phyloP scores from a whole-genome alignment of 35 echinoderm and acorn worm species.

The Hemicentrotus pulcherrimus region DNA sequence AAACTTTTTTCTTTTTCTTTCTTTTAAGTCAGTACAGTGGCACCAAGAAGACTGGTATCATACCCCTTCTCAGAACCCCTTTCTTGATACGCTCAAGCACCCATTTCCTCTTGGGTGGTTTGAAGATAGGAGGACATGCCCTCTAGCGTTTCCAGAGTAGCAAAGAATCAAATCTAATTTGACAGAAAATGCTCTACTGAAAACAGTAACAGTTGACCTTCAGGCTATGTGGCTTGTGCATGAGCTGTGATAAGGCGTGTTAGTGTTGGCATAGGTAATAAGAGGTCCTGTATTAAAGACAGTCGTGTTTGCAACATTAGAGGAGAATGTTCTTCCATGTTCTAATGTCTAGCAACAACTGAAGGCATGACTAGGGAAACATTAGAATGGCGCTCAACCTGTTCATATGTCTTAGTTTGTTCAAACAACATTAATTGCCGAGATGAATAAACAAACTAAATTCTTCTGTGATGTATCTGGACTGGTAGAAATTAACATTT shows the following conservation, averaged over 20 bases:
- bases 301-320: no score
- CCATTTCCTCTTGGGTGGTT: background rate
- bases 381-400: no score
- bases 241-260: background rate
- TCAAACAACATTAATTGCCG: no score
- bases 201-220: background rate
- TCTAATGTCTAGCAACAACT: no score
- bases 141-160: background rate
- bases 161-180: constrained; percentile 14
- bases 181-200: background rate
- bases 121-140: background rate
- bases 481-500: no score
- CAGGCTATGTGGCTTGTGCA: background rate
- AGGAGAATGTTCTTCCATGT: no score
- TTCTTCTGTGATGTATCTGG: no score
- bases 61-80: background rate
- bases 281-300: no score
- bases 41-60: background rate
- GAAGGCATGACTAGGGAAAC: no score
- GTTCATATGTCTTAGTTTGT: no score
- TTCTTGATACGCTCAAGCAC: background rate
- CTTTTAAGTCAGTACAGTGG: background rate
- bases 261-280: no score
- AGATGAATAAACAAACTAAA: no score
- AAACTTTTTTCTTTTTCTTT: background rate